A percentile compares a stretch with the other conserved stretches of the same genome.
Evolutionary conservation across 2,797 vertebrate genomes (phyloP).

Genomic region (Leptatherina wallacei): DNA sequence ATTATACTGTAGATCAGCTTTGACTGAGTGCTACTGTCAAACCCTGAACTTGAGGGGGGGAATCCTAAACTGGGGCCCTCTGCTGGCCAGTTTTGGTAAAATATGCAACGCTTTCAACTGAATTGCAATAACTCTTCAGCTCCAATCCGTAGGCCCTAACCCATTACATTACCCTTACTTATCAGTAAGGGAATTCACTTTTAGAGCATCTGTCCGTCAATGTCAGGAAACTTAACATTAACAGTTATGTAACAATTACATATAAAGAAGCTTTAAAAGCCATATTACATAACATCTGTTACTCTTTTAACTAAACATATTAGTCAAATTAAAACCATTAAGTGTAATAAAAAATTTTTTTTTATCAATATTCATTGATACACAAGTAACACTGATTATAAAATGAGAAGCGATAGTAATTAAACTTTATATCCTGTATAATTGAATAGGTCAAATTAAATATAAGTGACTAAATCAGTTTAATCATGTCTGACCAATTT

Average conservation of each 20-base stretch:
- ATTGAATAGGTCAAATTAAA: background rate
- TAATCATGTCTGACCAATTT: background rate
- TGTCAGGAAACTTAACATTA: background rate
- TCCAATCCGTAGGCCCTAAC: background rate
- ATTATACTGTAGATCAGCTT: constrained; percentile 28
- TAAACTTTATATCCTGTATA: background rate
- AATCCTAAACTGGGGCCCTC: constrained; percentile 36
- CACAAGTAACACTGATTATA: too few species aligned
- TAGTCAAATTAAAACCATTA: background rate
- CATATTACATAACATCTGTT: background rate
- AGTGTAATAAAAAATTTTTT: too few species aligned
- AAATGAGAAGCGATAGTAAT: background rate
- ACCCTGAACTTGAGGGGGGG: background rate
- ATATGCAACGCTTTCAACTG: background rate
- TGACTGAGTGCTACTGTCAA: constrained; percentile 14
- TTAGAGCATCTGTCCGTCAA: background rate
- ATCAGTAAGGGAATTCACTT: background rate
- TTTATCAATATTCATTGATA: too few species aligned
- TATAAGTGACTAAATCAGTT: too few species aligned
- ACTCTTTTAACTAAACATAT: background rate
- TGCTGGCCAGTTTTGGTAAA: constrained; percentile 49
- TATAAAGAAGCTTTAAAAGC: background rate
- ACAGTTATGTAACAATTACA: background rate
- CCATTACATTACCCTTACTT: background rate
- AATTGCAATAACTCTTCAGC: background rate